These are phyloP conservation scores for Caradrina clavipalpis DNA, from an alignment of 2,888 invertebrate species.

Conservation along the genomic window DNA sequence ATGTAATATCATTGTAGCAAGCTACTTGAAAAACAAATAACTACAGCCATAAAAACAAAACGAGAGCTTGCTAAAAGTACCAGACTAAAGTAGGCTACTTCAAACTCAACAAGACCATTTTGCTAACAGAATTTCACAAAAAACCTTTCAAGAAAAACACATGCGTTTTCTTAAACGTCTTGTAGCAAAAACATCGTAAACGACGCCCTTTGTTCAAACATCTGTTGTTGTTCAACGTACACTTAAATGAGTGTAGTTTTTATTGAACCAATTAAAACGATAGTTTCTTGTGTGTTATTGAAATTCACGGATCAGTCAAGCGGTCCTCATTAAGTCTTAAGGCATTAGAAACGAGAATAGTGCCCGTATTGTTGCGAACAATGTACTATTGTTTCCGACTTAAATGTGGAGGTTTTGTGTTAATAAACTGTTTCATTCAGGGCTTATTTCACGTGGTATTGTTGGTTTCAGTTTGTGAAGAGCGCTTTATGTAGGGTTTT, in stretches of 20 bases:
- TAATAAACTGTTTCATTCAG: constrained; percentile 68
- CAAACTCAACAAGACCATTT: constrained; percentile 53
- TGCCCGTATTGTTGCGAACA: constrained; percentile 82
- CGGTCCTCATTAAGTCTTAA: constrained; percentile 82
- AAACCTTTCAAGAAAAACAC: constrained; percentile 62
- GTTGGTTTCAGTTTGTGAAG: constrained; percentile 54
- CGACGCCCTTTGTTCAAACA: constrained; percentile 60
- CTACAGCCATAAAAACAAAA: constrained; percentile 33
- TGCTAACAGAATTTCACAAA: constrained; percentile 58
- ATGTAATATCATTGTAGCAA: constrained; percentile 29
- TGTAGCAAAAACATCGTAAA: constrained; percentile 59
- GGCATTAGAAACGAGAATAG: constrained; percentile 83
- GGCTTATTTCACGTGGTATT: constrained; percentile 58
- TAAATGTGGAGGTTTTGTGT: constrained; percentile 75
- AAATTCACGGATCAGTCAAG: constrained; percentile 83
- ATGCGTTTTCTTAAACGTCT: constrained; percentile 54
- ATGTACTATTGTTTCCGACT: constrained; percentile 83
- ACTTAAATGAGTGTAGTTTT: constrained; percentile 68
- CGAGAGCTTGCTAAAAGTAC: constrained; percentile 40
- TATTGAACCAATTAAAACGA: constrained; percentile 83
- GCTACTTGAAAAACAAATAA: constrained; percentile 25
- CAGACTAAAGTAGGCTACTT: constrained; percentile 51
- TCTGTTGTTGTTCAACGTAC: constrained; percentile 58
- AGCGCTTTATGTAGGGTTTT: constrained; percentile 41
- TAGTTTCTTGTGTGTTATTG: constrained; percentile 78